These are phyloP conservation scores for Atta colombica DNA, from an alignment of 1,140 invertebrate genomes.

Conservation along the genomic window DNA sequence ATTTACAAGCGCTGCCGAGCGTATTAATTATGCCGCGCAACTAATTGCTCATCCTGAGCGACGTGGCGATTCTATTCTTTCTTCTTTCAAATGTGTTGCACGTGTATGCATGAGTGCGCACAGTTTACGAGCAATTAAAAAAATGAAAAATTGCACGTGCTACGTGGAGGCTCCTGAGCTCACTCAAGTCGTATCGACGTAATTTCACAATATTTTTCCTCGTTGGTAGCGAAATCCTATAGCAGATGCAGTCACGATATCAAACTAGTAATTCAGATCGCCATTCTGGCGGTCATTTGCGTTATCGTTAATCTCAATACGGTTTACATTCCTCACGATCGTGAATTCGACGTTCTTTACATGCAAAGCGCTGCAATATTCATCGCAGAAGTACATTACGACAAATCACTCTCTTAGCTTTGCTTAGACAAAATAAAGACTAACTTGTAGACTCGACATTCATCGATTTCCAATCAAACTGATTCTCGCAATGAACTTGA, in stretches of 20 bases:
- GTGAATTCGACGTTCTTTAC: background rate
- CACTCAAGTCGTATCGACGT: background rate
- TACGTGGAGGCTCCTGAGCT: background rate
- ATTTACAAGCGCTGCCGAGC: conserved; percentile 45
- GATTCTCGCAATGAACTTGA: conserved; percentile 37
- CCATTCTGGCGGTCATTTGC: background rate
- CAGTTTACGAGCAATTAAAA: conserved; percentile 43
- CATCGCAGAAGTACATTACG: background rate
- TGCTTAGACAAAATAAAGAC: background rate
- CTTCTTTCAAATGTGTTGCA: background rate
- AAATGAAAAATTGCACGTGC: background rate
- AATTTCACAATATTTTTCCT: background rate
- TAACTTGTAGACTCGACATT: conserved; percentile 4
- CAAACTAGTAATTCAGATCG: conserved; percentile 5
- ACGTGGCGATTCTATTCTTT: conserved; percentile 25
- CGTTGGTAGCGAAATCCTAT: background rate
- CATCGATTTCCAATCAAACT: conserved; percentile 25
- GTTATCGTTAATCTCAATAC: conserved; percentile 34
- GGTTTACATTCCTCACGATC: conserved; percentile 1
- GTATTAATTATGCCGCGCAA: conserved; percentile 38
- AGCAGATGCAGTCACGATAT: background rate
- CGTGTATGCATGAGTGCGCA: background rate
- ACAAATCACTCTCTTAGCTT: background rate
- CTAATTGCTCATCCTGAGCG: conserved; percentile 48
- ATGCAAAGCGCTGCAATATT: background rate